Evolutionary conservation across 2,888 invertebrate species (phyloP).

Genomic region (Chrysolina oricalcia): DNA sequence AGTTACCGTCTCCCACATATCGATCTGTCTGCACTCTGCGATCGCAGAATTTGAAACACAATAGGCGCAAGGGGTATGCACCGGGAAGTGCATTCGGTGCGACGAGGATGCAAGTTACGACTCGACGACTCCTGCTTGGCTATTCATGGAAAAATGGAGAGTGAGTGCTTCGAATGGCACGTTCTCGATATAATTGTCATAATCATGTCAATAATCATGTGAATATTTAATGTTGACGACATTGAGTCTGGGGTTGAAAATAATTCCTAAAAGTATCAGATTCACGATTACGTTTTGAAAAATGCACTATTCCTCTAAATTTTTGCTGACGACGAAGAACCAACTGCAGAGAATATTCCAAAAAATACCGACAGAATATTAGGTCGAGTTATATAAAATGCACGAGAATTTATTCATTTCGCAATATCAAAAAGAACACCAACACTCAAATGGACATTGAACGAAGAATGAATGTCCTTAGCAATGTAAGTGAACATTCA

Average conservation of each 20-base stretch:
- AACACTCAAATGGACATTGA: too few relatives aligned
- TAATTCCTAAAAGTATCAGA: neutral
- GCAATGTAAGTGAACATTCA: too few relatives aligned
- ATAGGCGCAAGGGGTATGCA: neutral
- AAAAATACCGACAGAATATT: too few relatives aligned
- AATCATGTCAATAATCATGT: too few relatives aligned
- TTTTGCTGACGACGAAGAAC: too few relatives aligned
- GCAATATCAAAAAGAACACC: too few relatives aligned
- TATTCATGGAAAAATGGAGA: constrained; percentile 35
- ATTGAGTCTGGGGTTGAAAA: constrained; percentile 15
- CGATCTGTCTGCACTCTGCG: constrained; percentile 61
- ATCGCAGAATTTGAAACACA: constrained; percentile 38
- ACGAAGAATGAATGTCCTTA: too few relatives aligned
- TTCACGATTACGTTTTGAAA: neutral
- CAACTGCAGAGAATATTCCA: too few relatives aligned
- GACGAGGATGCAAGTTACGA: constrained; percentile 30
- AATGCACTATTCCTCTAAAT: neutral
- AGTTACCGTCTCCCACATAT: constrained; percentile 65
- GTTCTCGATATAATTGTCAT: constrained; percentile 23
- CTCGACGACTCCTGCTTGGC: constrained; percentile 34
- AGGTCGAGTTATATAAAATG: too few relatives aligned
- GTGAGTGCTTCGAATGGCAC: constrained; percentile 35
- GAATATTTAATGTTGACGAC: constrained; percentile 35
- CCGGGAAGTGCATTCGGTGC: constrained; percentile 20
- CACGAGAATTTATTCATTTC: too few relatives aligned